Evolutionary conservation across 1,140 invertebrate species (phyloP).

Genomic region (Drosophila willistoni): DNA sequence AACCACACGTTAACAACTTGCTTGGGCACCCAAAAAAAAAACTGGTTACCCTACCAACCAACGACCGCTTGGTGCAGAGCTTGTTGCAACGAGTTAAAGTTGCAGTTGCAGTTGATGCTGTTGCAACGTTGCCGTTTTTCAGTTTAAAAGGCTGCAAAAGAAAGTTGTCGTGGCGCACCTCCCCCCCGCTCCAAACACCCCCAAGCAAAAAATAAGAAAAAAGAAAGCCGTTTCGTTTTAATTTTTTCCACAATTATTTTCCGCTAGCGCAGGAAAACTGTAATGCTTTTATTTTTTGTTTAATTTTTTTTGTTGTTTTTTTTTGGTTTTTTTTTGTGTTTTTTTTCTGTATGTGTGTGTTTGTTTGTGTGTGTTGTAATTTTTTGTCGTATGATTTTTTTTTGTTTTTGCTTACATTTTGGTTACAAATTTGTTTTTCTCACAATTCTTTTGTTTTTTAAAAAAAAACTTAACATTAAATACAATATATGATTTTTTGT

Average conservation of each 20-base stretch:
- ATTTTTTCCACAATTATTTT: constrained; percentile 81
- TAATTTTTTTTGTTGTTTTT: constrained; percentile 66
- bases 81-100: background rate
- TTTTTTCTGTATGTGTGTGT: constrained; percentile 43
- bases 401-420: constrained; percentile 66
- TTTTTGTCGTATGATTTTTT: constrained; percentile 42
- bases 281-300: constrained; percentile 74
- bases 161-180: constrained; percentile 59
- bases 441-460: constrained; percentile 70
- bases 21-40: background rate
- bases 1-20: constrained; percentile 4
- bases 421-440: constrained; percentile 74
- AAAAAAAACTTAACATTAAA: constrained; percentile 82
- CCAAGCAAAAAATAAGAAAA: constrained; percentile 30
- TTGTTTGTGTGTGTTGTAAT: constrained; percentile 48
- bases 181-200: background rate
- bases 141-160: constrained; percentile 59
- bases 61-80: background rate
- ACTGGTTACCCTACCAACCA: constrained; percentile 6
- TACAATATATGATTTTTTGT: constrained; percentile 71
- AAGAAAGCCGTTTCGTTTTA: constrained; percentile 78
- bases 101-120: constrained; percentile 17
- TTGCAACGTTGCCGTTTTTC: constrained; percentile 59
- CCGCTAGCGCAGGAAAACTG: constrained; percentile 79
- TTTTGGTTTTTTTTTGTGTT: constrained; percentile 28